Percentiles rank a stretch among this genome's conserved stretches.
These are phyloP conservation scores for Malacoraja senta DNA, from an alignment of 2,797 vertebrate genomes.

Conservation along the genomic window DNA sequence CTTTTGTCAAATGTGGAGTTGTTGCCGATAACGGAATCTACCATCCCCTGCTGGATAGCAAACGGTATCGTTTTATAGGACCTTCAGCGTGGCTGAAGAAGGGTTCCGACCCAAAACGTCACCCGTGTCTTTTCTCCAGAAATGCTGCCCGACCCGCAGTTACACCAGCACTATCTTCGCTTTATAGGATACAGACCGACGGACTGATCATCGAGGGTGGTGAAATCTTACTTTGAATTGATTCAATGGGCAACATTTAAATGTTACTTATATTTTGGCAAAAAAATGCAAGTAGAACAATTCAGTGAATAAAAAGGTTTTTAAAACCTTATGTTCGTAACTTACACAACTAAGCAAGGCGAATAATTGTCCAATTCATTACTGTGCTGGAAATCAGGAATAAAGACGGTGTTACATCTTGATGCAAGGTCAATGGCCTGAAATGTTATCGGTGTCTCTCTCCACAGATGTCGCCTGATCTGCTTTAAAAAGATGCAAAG, in stretches of 20 bases:
- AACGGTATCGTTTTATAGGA: background rate
- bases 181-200: background rate
- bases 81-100: no score
- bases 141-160: no score
- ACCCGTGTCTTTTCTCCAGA: no score
- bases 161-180: no score
- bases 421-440: no score
- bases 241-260: background rate
- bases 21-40: background rate
- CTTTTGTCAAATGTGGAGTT: background rate
- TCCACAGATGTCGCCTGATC: no score
- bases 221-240: background rate
- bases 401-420: no score
- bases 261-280: background rate
- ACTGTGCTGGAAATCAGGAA: no score
- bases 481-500: no score
- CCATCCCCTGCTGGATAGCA: conserved; percentile 21
- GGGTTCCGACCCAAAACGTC: no score
- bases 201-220: background rate
- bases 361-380: background rate
- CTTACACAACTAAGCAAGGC: background rate
- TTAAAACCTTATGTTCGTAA: background rate
- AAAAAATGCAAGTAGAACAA: background rate
- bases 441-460: no score
- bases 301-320: background rate